Conservation (phyloP, 1,140 invertebrate species). For the Popillia japonica region DNA sequence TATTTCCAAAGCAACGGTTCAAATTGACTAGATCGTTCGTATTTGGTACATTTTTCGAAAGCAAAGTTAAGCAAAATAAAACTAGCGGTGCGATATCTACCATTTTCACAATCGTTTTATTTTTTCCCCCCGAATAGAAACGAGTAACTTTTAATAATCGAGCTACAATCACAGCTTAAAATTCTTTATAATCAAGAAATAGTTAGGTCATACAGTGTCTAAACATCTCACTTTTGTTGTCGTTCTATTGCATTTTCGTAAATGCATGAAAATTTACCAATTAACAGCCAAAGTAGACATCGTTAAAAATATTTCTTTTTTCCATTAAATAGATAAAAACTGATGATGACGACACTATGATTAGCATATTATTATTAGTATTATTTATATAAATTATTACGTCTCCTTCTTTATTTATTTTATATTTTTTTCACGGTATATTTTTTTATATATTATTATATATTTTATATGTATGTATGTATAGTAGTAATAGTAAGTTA, state of each 20-base stretch:
- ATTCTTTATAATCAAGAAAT: constrained; percentile 44
- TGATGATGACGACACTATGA: constrained; percentile 27
- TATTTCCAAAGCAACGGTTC: too few relatives aligned
- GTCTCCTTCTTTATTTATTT: background rate
- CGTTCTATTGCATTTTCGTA: constrained; percentile 57
- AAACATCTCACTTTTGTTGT: constrained; percentile 62
- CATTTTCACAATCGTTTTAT: too few relatives aligned
- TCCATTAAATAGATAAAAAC: constrained; percentile 26
- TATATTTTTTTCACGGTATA: too few relatives aligned
- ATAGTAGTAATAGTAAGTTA: constrained; percentile 8
- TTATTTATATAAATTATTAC: constrained; percentile 3
- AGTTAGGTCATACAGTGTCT: constrained; percentile 57
- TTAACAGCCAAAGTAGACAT: constrained; percentile 56
- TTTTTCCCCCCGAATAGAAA: too few relatives aligned
- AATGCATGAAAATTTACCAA: constrained; percentile 57
- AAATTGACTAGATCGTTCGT: too few relatives aligned
- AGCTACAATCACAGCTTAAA: constrained; percentile 45
- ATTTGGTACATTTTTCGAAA: too few relatives aligned
- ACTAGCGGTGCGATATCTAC: too few relatives aligned
- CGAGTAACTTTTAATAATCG: constrained; percentile 19
- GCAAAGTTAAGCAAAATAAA: too few relatives aligned
- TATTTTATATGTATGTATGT: background rate
- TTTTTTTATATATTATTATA: background rate
- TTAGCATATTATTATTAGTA: constrained; percentile 7
- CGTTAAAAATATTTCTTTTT: constrained; percentile 40